Evolutionary conservation across 2,113 vertebrate genomes (phyloP).

Genomic region (Deroptyus accipitrinus): DNA sequence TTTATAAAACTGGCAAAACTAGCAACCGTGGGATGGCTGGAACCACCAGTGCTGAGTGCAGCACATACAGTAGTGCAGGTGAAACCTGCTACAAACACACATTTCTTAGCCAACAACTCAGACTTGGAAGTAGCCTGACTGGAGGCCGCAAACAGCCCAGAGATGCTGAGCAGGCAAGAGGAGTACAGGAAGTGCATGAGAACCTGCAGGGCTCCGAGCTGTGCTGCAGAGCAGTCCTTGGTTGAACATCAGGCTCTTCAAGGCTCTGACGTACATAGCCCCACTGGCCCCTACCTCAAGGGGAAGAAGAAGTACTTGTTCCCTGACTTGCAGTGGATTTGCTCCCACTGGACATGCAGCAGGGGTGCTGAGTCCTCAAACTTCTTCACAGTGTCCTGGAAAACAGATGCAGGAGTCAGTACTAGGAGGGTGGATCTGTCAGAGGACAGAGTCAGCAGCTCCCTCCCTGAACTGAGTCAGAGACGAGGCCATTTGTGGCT

Average conservation of each 20-base stretch:
- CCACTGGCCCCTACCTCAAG: slow-evolving; percentile 58
- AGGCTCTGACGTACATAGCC: background rate
- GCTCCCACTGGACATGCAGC: slow-evolving; percentile 75
- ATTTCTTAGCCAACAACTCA: background rate
- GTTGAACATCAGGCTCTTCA: background rate
- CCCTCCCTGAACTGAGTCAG: background rate
- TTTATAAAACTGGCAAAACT: background rate
- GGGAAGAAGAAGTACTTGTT: slow-evolving; percentile 89
- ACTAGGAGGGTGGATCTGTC: background rate
- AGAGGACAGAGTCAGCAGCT: fast-evolving
- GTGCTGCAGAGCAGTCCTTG: fast-evolving
- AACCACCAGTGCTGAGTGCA: background rate
- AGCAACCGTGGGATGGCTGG: background rate
- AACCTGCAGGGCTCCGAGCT: background rate
- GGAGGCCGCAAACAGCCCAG: background rate
- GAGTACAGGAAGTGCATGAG: background rate
- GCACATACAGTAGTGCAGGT: background rate
- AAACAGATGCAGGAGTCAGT: background rate
- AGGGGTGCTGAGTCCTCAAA: slow-evolving; percentile 82
- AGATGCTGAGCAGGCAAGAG: background rate
- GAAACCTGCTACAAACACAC: background rate
- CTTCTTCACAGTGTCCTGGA: slow-evolving; percentile 79
- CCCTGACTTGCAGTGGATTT: slow-evolving; percentile 87
- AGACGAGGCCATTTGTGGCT: background rate
- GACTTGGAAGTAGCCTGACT: background rate